A percentile compares a stretch with the other conserved stretches of the same genome.
Evolutionary conservation across 2,113 vertebrate genomes (phyloP).

Genomic region (Crocuta crocuta): DNA sequence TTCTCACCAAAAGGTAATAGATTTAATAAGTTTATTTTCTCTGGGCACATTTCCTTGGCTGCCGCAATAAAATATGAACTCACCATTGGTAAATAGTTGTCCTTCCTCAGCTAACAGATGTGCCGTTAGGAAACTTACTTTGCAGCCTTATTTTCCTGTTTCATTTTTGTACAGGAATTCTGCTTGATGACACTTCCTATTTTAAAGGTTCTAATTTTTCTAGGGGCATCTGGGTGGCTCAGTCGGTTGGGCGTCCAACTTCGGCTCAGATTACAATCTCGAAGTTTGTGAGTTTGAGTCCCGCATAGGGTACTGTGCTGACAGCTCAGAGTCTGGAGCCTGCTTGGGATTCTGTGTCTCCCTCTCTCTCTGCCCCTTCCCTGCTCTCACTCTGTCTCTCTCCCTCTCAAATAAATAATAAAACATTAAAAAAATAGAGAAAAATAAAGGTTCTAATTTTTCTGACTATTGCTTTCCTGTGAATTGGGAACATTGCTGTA

Average conservation of each 20-base stretch:
- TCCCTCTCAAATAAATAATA: too few relatives aligned
- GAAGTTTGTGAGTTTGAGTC: too few relatives aligned
- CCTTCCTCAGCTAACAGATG: background rate
- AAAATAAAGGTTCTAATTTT: background rate
- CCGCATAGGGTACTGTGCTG: too few relatives aligned
- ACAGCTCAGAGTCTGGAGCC: too few relatives aligned
- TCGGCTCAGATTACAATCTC: too few relatives aligned
- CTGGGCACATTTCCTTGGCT: background rate
- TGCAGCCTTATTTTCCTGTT: background rate
- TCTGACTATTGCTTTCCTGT: background rate
- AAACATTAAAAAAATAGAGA: too few relatives aligned
- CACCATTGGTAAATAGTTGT: background rate
- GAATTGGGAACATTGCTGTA: background rate
- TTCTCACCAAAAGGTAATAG: background rate
- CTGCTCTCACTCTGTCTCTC: too few relatives aligned
- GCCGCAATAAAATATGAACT: background rate
- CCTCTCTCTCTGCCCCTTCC: too few relatives aligned
- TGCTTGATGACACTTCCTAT: background rate
- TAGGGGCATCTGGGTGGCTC: too few relatives aligned
- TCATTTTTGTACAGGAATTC: background rate
- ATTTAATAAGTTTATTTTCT: background rate
- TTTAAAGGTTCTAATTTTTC: background rate
- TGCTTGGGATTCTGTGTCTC: too few relatives aligned
- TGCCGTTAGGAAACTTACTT: background rate
- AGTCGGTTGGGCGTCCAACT: too few relatives aligned